phyloP scores from a whole-genome alignment of 2,797 vertebrate species.

The Pempheris klunzingeri region DNA sequence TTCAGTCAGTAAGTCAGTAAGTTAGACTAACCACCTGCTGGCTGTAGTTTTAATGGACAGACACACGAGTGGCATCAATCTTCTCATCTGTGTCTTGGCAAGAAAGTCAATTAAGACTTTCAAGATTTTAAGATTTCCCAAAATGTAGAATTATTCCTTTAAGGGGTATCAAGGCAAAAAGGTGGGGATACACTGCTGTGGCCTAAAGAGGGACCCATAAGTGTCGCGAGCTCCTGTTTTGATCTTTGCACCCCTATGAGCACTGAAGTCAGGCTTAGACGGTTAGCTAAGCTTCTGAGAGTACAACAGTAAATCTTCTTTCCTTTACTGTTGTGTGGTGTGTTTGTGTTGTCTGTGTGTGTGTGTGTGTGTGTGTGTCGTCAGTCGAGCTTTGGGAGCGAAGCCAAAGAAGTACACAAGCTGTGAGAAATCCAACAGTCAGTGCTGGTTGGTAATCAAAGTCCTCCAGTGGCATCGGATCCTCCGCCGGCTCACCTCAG shows the following conservation, averaged over 20 bases:
- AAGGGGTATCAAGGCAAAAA: constrained; percentile 1
- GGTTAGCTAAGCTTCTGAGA: constrained; percentile 74
- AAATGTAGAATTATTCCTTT: background rate
- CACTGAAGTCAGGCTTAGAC: constrained; percentile 66
- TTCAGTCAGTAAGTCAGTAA: too few species aligned
- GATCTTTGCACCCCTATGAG: constrained; percentile 34
- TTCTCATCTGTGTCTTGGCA: background rate
- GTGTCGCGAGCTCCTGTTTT: constrained; percentile 34
- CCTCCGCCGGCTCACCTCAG: constrained; percentile 78
- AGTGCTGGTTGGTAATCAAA: constrained; percentile 79
- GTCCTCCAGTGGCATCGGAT: constrained; percentile 77
- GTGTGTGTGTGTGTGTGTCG: constrained; percentile 51
- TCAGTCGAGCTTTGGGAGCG: constrained; percentile 69
- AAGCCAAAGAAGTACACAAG: constrained; percentile 78
- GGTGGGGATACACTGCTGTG: background rate
- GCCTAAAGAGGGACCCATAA: background rate
- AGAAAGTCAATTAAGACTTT: background rate
- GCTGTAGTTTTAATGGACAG: background rate
- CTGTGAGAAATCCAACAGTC: constrained; percentile 79
- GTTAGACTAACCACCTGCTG: background rate
- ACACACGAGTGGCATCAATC: background rate
- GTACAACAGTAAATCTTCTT: constrained; percentile 56
- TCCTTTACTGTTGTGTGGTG: constrained; percentile 23
- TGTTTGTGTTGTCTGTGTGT: constrained; percentile 32
- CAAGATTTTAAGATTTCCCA: too few species aligned